phyloP scores from a whole-genome alignment of 2,888 invertebrate genomes.

The Endotricha flammealis region DNA sequence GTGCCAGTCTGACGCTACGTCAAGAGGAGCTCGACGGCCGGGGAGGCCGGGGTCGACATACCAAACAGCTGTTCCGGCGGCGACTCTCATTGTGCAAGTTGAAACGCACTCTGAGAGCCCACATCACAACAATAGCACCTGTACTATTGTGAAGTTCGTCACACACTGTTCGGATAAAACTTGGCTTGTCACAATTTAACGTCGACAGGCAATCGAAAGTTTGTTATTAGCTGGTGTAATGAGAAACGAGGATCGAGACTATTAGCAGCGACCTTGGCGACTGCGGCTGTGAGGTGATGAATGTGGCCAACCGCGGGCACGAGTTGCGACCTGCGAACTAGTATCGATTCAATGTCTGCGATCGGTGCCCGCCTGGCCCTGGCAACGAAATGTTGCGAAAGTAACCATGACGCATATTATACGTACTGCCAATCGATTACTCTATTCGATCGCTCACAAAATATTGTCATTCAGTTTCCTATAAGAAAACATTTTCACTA shows the following conservation, averaged over 20 bases:
- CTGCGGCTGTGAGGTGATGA: conserved; percentile 33
- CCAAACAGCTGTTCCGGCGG: conserved; percentile 59
- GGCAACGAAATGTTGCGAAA: conserved; percentile 70
- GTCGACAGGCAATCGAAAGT: conserved; percentile 32
- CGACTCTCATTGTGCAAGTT: conserved; percentile 33
- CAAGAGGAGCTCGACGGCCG: conserved; percentile 8
- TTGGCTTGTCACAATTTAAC: conserved; percentile 27
- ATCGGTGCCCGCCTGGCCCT: conserved; percentile 42
- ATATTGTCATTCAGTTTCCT: conserved; percentile 15
- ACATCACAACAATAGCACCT: conserved; percentile 42
- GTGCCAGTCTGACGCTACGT: conserved; percentile 41
- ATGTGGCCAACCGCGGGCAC: conserved; percentile 36
- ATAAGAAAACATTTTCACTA: too few species aligned
- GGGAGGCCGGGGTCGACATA: conserved; percentile 17
- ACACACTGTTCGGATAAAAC: conserved; percentile 36
- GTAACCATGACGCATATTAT: conserved; percentile 54
- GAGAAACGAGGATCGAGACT: conserved; percentile 26
- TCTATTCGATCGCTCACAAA: conserved; percentile 31
- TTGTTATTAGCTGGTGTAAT: conserved; percentile 30
- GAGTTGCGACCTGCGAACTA: too few species aligned
- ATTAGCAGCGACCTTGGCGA: conserved; percentile 39
- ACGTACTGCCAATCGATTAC: conserved; percentile 32
- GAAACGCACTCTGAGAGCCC: conserved; percentile 38
- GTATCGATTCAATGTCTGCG: conserved; percentile 38
- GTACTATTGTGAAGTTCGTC: conserved; percentile 37